Conservation (phyloP, 1,140 invertebrate genomes). For the Helicorthomorpha holstii region DNA sequence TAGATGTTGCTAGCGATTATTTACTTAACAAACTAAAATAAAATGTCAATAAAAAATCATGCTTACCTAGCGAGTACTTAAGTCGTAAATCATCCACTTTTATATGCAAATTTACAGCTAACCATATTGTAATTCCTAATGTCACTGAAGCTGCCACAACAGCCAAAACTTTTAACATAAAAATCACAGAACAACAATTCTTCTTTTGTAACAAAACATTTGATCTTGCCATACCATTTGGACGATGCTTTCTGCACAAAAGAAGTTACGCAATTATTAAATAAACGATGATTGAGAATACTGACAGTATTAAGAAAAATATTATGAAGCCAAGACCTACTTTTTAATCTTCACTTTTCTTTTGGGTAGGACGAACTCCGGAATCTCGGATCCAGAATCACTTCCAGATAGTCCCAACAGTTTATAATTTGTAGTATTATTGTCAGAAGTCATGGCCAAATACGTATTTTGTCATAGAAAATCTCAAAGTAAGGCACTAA, state of each 20-base stretch:
- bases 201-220: background rate
- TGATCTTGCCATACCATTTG: background rate
- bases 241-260: background rate
- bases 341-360: conserved; percentile 1
- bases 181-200: background rate
- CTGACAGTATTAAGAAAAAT: background rate
- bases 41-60: background rate
- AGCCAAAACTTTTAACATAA: background rate
- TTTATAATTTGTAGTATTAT: background rate
- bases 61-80: background rate
- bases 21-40: too few relatives aligned
- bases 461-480: too few relatives aligned
- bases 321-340: background rate
- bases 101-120: background rate
- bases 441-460: background rate
- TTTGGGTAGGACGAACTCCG: background rate
- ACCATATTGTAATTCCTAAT: background rate
- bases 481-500: too few relatives aligned
- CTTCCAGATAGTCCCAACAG: background rate
- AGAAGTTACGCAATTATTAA: background rate
- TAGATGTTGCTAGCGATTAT: too few relatives aligned
- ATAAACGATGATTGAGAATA: background rate
- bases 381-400: background rate
- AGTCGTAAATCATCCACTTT: background rate
- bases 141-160: background rate